Base-by-base conservation (phyloP, 2,888 invertebrate genomes). In the Troilus luridus region DNA sequence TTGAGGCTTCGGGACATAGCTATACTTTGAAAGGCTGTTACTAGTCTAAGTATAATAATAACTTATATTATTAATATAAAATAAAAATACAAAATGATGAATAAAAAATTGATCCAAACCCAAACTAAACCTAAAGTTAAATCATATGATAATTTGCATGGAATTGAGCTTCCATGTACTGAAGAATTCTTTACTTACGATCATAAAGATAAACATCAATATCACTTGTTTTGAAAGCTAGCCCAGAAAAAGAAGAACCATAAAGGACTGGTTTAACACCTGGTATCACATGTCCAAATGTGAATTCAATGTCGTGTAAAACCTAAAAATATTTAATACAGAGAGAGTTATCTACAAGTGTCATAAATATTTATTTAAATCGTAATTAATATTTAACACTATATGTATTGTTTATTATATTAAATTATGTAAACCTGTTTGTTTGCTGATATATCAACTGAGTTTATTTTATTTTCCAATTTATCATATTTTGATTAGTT, bases 171-270 rank as follows among this genome's bases (percentile, higher is more conserved):
- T 60, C 60, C 17, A 17, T 6, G 17, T 60, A 62, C 21, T 21
- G 10, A 62, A 62, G 19, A 62, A 9, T 14, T 72, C 17, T 21
- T 54, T 7, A 91, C 92, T 91, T 88, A 92, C 92, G 58, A 88
- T 91, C 89, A 81, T 91, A 85, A 72, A 97, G 94, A 94, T 95
- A 97, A 93, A 97, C 95, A 94, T 97, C 97, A 17, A 97, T 95
- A 94, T 97, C 97, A 93, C 97, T 97, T 58, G 95, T 95, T 93
- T 95, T 95, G 91, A 97, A 95, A 88, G 96, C 96, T 89, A 97
- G 94, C 7, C 96, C 97, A 1, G 96, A 97, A 1, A 96, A 95
- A 64, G 96, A 96, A 0, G 97, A 97, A 7, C 98, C 97, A 94
- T 97, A 98, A 7, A 96, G 96, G 92, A 95, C 94, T 8, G 95